These are phyloP conservation scores for cattle (Bos taurus) DNA, from an alignment of 2,113 vertebrate species.

Conservation along the genomic window ARS-UCD2.0 NC_037342.1:4288501-4289000, in stretches of 20 bases:
- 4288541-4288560: background rate
- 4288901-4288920: background rate
- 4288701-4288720: background rate
- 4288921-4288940: background rate
- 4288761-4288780: background rate
- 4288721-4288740: background rate
- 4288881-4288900: no score
- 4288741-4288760: background rate
- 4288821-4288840: background rate
- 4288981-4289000: background rate
- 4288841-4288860: background rate
- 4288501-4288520: background rate
- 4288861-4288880: background rate
- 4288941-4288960: background rate
- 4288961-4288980: background rate
- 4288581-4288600: background rate
- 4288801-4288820: background rate
- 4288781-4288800: background rate
- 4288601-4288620: background rate
- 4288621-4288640: background rate
- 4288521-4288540: background rate
- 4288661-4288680: background rate
- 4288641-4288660: background rate
- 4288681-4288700: background rate
- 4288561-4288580: background rate